Evolutionary conservation across 2,113 vertebrate species (phyloP), one percentile per base, ranked within the genome.

Genomic region (Oryzias celebensis): DNA sequence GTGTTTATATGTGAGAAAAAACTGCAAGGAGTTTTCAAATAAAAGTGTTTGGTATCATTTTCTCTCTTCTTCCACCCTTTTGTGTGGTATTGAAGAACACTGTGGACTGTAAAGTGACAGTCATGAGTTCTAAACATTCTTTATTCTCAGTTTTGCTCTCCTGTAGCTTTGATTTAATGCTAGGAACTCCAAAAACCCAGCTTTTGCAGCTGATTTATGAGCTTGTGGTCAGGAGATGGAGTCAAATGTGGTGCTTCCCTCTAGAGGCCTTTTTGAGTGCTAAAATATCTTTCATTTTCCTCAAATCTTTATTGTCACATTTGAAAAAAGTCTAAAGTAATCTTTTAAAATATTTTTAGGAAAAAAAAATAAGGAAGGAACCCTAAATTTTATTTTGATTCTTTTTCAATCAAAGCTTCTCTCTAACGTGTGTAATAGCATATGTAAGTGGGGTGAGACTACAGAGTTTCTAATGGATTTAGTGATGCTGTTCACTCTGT

Each of bases 221-320:
- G 65, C 48, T 55, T 58, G 24, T 23, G 52, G n/a, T 77, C 75
- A 71, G 23, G 43, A 22, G 24, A 57, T 15, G 20, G 47, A 7
- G 0, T 17, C 14, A 24, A 14, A 44, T 74, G 58, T 45, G 57
- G 65, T 84, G 79, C 83, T 71, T 52, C 83, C 83, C 72, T 53
- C 83, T 81, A 77, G 72, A 83, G 79, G 81, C 54, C 3, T 22
- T 14, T 73, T 60, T 61, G 51, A 48, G 64, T 48, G 85, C 28
- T 78, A 52, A 62, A 47, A 36, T 36, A 2, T 36, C 41, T 22
- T 20, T 26, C 23, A 45, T 55, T 3, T 14, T 16, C 48, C 36
- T 17, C 50, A 26, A 64, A 3, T 43, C 28, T 66, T 47, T 20
- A 7, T 65, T 50, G 17, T 60, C 4, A 10, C 15, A 36, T 50